Percentiles rank a stretch among this genome's conserved stretches.
phyloP scores from a whole-genome alignment of 2,888 invertebrate genomes.

The Metacarcinus magister region DNA sequence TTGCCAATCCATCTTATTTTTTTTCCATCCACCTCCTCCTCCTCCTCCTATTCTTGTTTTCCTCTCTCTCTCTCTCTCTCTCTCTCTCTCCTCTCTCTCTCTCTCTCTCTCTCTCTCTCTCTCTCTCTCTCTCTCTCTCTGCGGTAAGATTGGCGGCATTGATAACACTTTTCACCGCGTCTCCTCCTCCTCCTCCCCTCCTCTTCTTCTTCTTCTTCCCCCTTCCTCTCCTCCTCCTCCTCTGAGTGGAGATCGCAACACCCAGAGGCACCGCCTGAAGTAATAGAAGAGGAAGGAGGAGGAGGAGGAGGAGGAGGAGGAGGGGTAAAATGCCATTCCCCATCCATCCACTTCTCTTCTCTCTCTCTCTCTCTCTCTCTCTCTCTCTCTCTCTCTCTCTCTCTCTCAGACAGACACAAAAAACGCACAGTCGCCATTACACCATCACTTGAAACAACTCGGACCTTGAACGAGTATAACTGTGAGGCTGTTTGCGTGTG shows the following conservation, averaged over 20 bases:
- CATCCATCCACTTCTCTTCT: background rate
- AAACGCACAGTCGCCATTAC: background rate
- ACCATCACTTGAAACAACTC: background rate
- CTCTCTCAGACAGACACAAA: background rate
- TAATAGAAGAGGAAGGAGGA: background rate
- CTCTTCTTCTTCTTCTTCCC: background rate
- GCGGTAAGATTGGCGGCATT: background rate
- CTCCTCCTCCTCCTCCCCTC: too few relatives aligned
- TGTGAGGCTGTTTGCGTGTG: background rate
- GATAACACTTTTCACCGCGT: background rate
- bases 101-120: constrained; percentile 55
- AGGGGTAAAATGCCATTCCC: background rate
- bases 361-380: constrained; percentile 52
- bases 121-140: constrained; percentile 55
- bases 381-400: constrained; percentile 57
- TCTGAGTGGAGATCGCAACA: background rate
- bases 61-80: background rate
- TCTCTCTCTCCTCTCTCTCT: background rate
- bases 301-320: constrained; percentile 28
- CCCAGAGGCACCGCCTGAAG: background rate
- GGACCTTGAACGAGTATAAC: background rate
- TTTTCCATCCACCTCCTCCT: background rate
- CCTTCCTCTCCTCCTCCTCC: background rate
- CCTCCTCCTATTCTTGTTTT: too few relatives aligned
- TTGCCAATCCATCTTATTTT: background rate